Evolutionary conservation across 2,797 vertebrate species (phyloP), one percentile per base, ranked within the genome.

Genomic region (Myotis myotis): DNA sequence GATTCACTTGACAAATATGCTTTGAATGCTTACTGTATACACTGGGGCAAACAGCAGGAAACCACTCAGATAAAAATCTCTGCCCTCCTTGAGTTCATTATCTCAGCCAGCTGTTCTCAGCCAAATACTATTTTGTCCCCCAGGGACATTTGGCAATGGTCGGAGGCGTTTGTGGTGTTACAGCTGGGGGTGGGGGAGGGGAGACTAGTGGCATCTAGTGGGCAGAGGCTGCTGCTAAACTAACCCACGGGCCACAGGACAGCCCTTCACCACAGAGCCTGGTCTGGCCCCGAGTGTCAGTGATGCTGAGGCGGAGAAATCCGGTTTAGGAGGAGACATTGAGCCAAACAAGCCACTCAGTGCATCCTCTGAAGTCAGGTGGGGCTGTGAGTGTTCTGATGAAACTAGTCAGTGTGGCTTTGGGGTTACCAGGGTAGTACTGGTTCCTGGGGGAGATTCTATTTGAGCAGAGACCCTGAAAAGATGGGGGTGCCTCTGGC

Each of bases 401-500:
- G 47, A 9, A 47, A 33, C 19, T 4, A 16, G 2, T 3, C 64
- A 30, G 33, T 2, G 38, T 4, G n/a, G 57, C 64, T 8, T 3
- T 8, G 20, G 41, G 57, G 3, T 0, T 8, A 1, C 3, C 60
- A 7, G 62, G 23, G 15, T 20, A 47, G 12, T 4, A 7, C 28
- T 15, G 44, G 47, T 25, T 28, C 72, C 83, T 8, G 25, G 22
- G 28, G 41, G 36, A 13, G 62, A 49, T 6, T 57, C 47, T 6
- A 0, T 28, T 12, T 41, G 71, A 78, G 41, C 49, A 44, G 80
- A 62, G 44, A 15, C 75, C 66, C 36, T 53, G 30, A 30, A 20
- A 49, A 38, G 64, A 17, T 7, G 0, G 5, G 16, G 53, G 41
- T 1, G n/a, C 5, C 4, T 20, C 62, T 4, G 12, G 60, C 36